phyloP scores from a whole-genome alignment of 2,888 invertebrate genomes.

The Microdon myrmicae region DNA sequence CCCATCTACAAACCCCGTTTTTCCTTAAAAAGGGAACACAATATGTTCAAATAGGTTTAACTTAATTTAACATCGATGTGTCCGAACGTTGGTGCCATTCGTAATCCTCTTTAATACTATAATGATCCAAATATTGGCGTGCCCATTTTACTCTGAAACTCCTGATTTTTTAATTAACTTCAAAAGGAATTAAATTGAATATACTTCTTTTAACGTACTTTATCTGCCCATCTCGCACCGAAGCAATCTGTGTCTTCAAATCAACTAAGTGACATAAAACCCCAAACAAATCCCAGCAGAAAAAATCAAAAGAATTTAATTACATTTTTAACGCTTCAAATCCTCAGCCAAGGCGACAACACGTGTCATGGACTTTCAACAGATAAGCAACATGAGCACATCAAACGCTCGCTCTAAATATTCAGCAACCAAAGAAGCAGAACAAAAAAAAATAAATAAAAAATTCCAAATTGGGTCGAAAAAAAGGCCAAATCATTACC shows the following conservation, averaged over 20 bases:
- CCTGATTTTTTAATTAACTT: conserved; percentile 43
- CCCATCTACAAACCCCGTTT: too few relatives aligned
- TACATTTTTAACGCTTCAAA: conserved; percentile 48
- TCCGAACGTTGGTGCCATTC: too few relatives aligned
- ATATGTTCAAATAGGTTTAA: too few relatives aligned
- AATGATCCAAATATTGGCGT: too few relatives aligned
- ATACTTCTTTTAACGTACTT: conserved; percentile 16
- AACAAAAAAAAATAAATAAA: conserved; percentile 11
- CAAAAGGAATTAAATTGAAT: conserved; percentile 28
- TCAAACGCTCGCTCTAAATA: too few relatives aligned
- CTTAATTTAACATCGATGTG: too few relatives aligned
- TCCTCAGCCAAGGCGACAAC: conserved; percentile 40
- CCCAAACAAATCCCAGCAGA: conserved; percentile 33
- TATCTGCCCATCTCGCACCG: conserved; percentile 2
- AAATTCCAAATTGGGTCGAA: conserved; percentile 36
- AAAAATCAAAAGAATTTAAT: conserved; percentile 50
- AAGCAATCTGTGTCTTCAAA: conserved; percentile 18
- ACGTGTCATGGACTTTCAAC: conserved; percentile 20
- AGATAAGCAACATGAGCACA: conserved; percentile 22
- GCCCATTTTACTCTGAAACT: too few relatives aligned
- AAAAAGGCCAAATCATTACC: conserved; percentile 28
- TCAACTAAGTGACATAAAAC: conserved; percentile 40
- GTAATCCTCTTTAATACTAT: too few relatives aligned
- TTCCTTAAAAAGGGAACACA: too few relatives aligned
- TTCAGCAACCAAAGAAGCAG: too few relatives aligned